Conservation (phyloP, 2,888 invertebrate species). For the Tinea semifulvella region DNA sequence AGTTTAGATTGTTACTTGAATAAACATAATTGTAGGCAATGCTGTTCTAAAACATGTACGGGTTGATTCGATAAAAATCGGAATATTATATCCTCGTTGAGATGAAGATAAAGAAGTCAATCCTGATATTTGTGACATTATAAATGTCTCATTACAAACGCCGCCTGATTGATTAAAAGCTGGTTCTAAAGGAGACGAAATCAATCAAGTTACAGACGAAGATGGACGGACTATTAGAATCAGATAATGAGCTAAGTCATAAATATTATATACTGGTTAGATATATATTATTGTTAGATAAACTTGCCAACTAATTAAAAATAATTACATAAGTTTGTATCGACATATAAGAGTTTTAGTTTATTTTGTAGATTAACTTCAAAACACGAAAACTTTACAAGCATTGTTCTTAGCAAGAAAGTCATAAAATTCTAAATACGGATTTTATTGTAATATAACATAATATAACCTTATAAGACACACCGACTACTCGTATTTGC, state of each 20-base stretch:
- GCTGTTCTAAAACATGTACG: too few species aligned
- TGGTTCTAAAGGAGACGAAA: background rate
- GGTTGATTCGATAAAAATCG: conserved; percentile 9
- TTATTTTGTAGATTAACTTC: background rate
- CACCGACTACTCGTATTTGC: background rate
- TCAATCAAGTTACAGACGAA: background rate
- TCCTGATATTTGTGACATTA: conserved; percentile 7
- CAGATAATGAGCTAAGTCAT: conserved; percentile 2
- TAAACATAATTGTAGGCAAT: too few species aligned
- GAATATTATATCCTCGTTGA: background rate
- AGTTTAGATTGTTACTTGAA: too few species aligned
- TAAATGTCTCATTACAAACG: conserved; percentile 11
- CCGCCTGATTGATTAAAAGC: conserved; percentile 7
- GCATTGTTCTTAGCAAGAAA: background rate
- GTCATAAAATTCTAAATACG: background rate
- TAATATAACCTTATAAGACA: conserved; percentile 1
- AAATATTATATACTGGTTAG: conserved; percentile 1
- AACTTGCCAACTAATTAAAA: background rate
- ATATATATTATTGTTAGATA: conserved; percentile 8
- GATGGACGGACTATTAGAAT: background rate
- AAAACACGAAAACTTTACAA: background rate
- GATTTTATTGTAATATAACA: background rate
- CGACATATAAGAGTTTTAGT: background rate
- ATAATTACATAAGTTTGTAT: background rate
- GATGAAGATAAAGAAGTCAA: background rate